Conservation (phyloP, 2,113 vertebrate genomes). For the Sminthopsis crassicaudata region DNA sequence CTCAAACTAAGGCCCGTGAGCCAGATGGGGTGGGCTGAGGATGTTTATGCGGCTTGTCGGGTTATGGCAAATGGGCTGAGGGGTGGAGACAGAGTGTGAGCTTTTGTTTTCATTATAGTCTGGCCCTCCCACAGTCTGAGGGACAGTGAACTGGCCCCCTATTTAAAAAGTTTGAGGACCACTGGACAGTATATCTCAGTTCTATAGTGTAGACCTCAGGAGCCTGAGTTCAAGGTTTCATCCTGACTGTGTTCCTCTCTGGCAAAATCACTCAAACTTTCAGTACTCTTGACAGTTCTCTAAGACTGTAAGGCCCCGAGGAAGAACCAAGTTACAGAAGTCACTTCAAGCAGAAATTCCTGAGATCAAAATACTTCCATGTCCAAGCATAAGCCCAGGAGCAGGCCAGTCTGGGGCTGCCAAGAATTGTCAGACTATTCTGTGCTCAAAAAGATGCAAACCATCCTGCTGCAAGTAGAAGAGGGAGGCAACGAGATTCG, state of each 20-base stretch:
- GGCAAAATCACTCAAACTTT: not conserved
- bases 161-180: too few species aligned
- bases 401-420: not conserved
- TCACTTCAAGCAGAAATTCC: not conserved
- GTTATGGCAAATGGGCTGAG: too few species aligned
- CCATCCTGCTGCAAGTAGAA: constrained; percentile 27
- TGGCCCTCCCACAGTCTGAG: too few species aligned
- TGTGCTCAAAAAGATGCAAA: constrained; percentile 9
- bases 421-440: constrained; percentile 24
- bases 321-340: not conserved
- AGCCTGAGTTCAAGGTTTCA: not conserved
- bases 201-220: too few species aligned
- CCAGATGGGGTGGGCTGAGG: too few species aligned
- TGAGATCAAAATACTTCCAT: not conserved
- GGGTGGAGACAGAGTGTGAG: too few species aligned
- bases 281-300: not conserved
- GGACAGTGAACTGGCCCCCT: too few species aligned
- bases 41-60: too few species aligned
- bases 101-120: too few species aligned
- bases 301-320: not conserved
- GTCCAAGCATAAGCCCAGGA: not conserved
- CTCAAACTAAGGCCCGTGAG: too few species aligned
- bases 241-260: not conserved
- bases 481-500: too few species aligned
- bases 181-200: too few species aligned